phyloP scores from a whole-genome alignment of 2,113 vertebrate species.

The Tenebrosternarchus preto region DNA sequence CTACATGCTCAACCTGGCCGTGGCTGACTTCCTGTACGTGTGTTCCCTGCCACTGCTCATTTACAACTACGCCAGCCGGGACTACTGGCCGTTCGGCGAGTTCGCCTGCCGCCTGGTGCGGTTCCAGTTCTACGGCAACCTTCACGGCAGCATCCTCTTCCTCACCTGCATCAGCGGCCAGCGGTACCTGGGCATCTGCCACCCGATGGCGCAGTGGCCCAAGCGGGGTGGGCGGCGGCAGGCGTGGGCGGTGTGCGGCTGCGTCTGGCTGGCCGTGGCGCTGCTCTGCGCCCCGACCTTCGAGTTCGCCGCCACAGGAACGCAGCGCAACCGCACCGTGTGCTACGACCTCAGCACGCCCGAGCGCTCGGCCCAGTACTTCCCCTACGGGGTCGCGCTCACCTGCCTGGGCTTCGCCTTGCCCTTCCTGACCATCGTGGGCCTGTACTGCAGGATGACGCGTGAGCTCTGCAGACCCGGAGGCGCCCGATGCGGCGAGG shows the following conservation, averaged over 20 bases:
- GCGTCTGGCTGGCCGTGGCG: constrained; percentile 79
- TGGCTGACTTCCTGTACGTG: constrained; percentile 89
- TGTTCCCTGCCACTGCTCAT: constrained; percentile 92
- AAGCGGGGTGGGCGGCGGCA: constrained; percentile 81
- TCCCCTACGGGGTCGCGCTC: constrained; percentile 92
- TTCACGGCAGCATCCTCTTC: constrained; percentile 93
- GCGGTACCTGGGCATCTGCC: constrained; percentile 93
- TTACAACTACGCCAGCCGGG: constrained; percentile 90
- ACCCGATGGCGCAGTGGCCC: constrained; percentile 86
- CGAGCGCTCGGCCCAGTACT: constrained; percentile 73
- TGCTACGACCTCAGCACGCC: constrained; percentile 92
- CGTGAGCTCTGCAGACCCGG: constrained; percentile 80
- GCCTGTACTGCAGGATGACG: constrained; percentile 88
- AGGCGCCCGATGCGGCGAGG: constrained; percentile 60
- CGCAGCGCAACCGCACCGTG: constrained; percentile 90
- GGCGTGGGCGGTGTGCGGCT: constrained; percentile 82
- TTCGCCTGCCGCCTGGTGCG: constrained; percentile 85
- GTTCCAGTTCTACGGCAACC: constrained; percentile 96
- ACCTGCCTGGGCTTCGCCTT: constrained; percentile 86
- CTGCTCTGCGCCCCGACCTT: constrained; percentile 88
- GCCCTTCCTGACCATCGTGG: constrained; percentile 84
- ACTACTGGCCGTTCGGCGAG: constrained; percentile 97
- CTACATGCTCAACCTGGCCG: constrained; percentile 92
- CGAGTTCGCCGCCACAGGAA: constrained; percentile 84
- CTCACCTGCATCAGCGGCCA: constrained; percentile 97